phyloP scores from a whole-genome alignment of 2,888 invertebrate species.

The Galeruca laticollis region DNA sequence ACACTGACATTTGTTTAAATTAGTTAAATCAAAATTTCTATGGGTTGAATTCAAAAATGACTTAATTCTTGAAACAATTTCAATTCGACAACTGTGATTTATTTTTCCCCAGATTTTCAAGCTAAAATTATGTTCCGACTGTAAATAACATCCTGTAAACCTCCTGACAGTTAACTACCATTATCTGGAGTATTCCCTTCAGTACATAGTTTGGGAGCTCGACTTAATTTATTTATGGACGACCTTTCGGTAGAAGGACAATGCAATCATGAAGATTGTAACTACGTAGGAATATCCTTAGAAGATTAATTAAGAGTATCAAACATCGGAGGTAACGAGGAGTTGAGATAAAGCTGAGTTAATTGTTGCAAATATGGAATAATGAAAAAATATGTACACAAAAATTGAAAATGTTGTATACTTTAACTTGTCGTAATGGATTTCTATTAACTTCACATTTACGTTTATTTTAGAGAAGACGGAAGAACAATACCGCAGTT shows the following conservation, averaged over 20 bases:
- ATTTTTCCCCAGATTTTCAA: neutral
- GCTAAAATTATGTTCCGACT: neutral
- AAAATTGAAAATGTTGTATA: too few relatives aligned
- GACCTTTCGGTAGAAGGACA: neutral
- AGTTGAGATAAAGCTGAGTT: neutral
- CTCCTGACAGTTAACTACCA: slow-evolving; percentile 7
- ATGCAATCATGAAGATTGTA: neutral
- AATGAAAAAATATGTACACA: too few relatives aligned
- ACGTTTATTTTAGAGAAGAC: too few relatives aligned
- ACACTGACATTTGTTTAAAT: too few relatives aligned
- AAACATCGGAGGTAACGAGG: neutral
- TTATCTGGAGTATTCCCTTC: neutral
- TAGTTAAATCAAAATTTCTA: too few relatives aligned
- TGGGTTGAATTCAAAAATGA: too few relatives aligned
- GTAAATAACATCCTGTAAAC: neutral
- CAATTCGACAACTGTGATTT: neutral
- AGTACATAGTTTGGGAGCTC: neutral
- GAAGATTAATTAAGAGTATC: neutral
- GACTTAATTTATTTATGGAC: slow-evolving; percentile 2
- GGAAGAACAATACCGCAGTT: too few relatives aligned
- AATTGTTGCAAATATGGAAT: too few relatives aligned
- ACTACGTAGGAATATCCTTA: neutral
- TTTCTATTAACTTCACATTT: too few relatives aligned
- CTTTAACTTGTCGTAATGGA: too few relatives aligned
- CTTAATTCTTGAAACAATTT: too few relatives aligned